Conservation (phyloP, 2,888 invertebrate species). For the Galeopsomyia nigrocyanea region DNA sequence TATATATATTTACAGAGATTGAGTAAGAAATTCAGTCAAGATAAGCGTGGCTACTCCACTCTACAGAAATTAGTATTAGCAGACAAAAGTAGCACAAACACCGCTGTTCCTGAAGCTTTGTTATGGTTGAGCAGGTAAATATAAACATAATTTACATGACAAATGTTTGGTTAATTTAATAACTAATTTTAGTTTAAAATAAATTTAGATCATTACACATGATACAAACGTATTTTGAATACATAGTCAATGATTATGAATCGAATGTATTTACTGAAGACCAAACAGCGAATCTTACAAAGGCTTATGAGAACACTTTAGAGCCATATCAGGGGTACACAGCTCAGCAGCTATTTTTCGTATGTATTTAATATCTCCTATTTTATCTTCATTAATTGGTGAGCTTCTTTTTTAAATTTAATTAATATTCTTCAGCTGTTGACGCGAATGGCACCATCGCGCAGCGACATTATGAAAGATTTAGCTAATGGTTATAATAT, state of each 20-base stretch:
- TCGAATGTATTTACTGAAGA: conserved; percentile 70
- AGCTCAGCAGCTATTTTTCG: conserved; percentile 80
- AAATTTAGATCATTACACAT: conserved; percentile 74
- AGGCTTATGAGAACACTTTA: conserved; percentile 79
- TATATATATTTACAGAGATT: conserved; percentile 72
- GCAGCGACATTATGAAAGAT: conserved; percentile 72
- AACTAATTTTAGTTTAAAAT: background rate
- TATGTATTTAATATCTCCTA: conserved; percentile 63
- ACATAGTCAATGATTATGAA: conserved; percentile 71
- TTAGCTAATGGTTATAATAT: conserved; percentile 68
- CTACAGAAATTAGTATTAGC: conserved; percentile 78
- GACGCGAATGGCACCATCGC: conserved; percentile 75
- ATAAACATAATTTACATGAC: background rate
- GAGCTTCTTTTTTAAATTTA: background rate
- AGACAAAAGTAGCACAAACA: conserved; percentile 72
- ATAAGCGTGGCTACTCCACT: conserved; percentile 72
- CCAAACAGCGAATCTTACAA: conserved; percentile 75
- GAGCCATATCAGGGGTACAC: conserved; percentile 84
- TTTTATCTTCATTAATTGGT: background rate
- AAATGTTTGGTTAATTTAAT: conserved; percentile 1
- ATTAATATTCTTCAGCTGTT: conserved; percentile 71
- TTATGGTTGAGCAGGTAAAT: conserved; percentile 82
- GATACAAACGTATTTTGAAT: conserved; percentile 74
- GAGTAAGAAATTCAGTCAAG: conserved; percentile 71
- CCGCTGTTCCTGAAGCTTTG: conserved; percentile 74